Evolutionary conservation across 2,797 vertebrate species (phyloP).

Genomic region (Buphagus erythrorhynchus): DNA sequence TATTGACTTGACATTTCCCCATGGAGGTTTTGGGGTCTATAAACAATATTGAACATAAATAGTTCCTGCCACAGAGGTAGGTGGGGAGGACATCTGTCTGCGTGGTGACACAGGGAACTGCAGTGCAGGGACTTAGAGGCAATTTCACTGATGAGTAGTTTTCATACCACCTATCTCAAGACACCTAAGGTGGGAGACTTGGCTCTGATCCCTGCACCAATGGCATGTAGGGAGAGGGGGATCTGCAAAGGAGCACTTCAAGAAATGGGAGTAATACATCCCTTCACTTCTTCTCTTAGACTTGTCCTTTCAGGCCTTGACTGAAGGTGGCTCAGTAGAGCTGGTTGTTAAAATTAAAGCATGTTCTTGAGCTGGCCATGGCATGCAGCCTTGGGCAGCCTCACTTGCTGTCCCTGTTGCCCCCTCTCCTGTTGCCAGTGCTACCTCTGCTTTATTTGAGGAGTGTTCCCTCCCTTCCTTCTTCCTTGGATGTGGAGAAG

Average conservation of each 20-base stretch:
- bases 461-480: background rate
- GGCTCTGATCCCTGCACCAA: background rate
- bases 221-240: background rate
- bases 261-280: background rate
- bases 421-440: background rate
- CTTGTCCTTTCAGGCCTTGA: background rate
- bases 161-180: background rate
- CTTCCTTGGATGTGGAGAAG: background rate
- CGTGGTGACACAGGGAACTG: background rate
- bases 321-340: background rate
- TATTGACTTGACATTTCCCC: background rate
- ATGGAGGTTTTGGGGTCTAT: background rate
- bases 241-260: background rate
- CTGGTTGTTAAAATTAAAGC: background rate
- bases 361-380: background rate
- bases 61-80: background rate
- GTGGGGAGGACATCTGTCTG: slow-evolving; percentile 16
- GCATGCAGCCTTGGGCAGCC: background rate
- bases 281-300: background rate
- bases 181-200: background rate
- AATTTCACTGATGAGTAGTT: slow-evolving; percentile 16
- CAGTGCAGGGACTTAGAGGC: background rate
- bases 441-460: background rate
- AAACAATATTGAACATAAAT: slow-evolving; percentile 36
- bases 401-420: accelerated